Evolutionary conservation across 1,140 invertebrate genomes (phyloP), one percentile per base, ranked within the genome.

Genomic region (Belonocnema kinseyi): DNA sequence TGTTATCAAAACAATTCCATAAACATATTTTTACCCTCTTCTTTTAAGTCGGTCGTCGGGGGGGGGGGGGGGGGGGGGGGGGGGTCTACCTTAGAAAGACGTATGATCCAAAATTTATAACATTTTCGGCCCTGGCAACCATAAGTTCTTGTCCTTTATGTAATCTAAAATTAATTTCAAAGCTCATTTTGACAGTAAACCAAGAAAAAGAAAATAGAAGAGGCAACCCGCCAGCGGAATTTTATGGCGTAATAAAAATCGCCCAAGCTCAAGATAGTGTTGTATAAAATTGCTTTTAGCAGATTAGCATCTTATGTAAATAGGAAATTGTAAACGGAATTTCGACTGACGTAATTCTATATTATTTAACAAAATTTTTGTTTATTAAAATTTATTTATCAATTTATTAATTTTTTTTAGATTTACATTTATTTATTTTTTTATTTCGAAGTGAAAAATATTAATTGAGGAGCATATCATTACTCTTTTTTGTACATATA

Each of bases 261-360:
- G 26, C 21, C 61, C 14, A 66, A 66, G 26, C 61, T 66, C 61
- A 66, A 66, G 26, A 16, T 66, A 33, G 14, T 33, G 16, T 66
- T 46, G 61, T 66, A 46, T 66, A 66, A 66, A 66, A 46, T 14
- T 16, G 61, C 61, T 66, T 66, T 66, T 66, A 66, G 61, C n/a
- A 66, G 61, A 66, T 66, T 66, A 66, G 61, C 61, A 21, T 66
- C 61, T 40, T 66, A 14, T 66, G 61, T 66, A 66, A 66, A 66
- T 66, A 66, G 26, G 58, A 66, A n/a, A 66, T 33, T 66, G 14
- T 66, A 66, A 26, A 46, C 26, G 61, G 14, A 66, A 66, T 14
- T 66, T 66, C 33, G 61, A 66, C 61, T 66, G 61, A 66, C 40
- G 26, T 40, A 2, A 66, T 26, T 40, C 26, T 46, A 16, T 66